A percentile compares a stretch with the other conserved stretches of the same genome.
These are phyloP conservation scores for Trachemys scripta DNA, from an alignment of 2,113 vertebrate genomes.

Conservation along the genomic window DNA sequence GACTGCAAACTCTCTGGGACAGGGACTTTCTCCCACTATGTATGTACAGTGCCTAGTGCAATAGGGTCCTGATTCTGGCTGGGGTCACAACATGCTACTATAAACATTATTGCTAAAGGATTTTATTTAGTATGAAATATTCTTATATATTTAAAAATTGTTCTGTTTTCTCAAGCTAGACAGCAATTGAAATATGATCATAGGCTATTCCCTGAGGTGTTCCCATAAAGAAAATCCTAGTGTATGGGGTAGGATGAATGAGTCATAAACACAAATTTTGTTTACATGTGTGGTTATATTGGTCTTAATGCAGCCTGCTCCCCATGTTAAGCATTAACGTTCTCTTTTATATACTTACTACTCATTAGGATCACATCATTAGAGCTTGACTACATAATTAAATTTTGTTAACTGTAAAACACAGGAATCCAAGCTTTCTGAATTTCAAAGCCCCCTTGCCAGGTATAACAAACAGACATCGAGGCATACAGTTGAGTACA, in stretches of 20 bases:
- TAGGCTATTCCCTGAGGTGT: not conserved
- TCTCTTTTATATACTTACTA: not conserved
- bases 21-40: not conserved
- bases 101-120: not conserved
- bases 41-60: not conserved
- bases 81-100: not conserved
- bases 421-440: not conserved
- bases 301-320: not conserved
- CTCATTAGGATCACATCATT: not conserved
- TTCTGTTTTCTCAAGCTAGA: not conserved
- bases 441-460: constrained; percentile 31
- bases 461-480: not conserved
- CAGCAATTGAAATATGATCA: not conserved
- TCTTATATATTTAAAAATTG: not conserved
- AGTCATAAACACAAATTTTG: not conserved
- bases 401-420: rapidly evolving
- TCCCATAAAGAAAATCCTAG: not conserved
- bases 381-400: rapidly evolving
- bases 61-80: not conserved
- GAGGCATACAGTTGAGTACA: not conserved
- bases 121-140: not conserved
- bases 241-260: not conserved
- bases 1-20: not conserved
- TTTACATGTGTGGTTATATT: not conserved
- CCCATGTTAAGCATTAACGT: not conserved